Conservation (phyloP, 35 echinoderm and acorn worm species). For the Chiridota heheva region DNA sequence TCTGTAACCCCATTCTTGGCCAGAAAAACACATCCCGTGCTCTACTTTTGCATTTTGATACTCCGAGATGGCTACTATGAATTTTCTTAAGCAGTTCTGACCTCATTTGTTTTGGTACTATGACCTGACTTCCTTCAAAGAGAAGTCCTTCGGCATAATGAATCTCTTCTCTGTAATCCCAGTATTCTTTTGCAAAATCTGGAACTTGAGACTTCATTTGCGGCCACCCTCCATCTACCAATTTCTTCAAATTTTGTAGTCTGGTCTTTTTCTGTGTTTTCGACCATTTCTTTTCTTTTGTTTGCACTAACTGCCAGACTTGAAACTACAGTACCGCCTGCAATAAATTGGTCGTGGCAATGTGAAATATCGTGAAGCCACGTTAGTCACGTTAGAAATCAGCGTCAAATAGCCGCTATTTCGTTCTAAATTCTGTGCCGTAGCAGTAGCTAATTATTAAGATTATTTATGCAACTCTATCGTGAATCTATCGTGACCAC, state of each 20-base stretch:
- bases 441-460: no score
- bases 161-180: slow-evolving; percentile 17
- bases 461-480: no score
- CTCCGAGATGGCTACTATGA: slow-evolving; percentile 17
- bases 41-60: slow-evolving; percentile 12
- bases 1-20: background rate
- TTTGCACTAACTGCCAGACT: no score
- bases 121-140: slow-evolving; percentile 25
- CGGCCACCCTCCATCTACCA: slow-evolving; percentile 31
- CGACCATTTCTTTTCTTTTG: background rate
- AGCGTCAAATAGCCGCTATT: no score
- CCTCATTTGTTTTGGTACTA: slow-evolving; percentile 19
- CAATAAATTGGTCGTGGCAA: no score
- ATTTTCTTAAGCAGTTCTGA: slow-evolving; percentile 31
- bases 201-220: slow-evolving; percentile 1
- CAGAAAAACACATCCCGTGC: slow-evolving; percentile 22
- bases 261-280: slow-evolving; percentile 15
- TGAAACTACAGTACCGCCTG: no score
- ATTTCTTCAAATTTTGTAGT: background rate
- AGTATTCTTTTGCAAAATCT: background rate
- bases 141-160: slow-evolving; percentile 26
- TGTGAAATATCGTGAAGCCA: no score
- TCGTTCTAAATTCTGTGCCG: no score
- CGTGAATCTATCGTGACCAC: no score
- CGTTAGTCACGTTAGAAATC: no score